Conservation (phyloP, 2,888 invertebrate species). For the Holacanthella duospinosa region DNA sequence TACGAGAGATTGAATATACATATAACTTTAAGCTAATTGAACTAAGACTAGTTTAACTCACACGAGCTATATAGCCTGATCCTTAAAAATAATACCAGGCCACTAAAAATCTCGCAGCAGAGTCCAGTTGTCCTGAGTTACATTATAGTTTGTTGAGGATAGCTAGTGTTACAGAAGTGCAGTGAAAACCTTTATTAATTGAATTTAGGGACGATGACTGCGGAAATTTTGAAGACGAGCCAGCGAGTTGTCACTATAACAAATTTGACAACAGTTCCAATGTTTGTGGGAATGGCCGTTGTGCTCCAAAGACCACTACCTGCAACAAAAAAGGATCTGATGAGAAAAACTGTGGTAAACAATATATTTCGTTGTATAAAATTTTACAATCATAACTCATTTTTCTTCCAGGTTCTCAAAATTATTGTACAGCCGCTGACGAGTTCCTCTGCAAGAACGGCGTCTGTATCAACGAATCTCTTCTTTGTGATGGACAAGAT, state of each 20-base stretch:
- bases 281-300: conserved; percentile 60
- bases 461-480: conserved; percentile 56
- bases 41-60: too few relatives aligned
- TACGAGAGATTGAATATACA: too few relatives aligned
- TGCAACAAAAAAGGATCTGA: conserved; percentile 68
- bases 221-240: conserved; percentile 38
- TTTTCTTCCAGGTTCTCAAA: conserved; percentile 30
- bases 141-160: too few relatives aligned
- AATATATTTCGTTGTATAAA: neutral
- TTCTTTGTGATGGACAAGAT: conserved; percentile 59
- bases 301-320: conserved; percentile 60
- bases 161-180: too few relatives aligned
- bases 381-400: too few relatives aligned
- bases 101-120: too few relatives aligned
- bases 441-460: conserved; percentile 60
- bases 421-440: conserved; percentile 42
- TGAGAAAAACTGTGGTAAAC: conserved; percentile 45
- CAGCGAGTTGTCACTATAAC: conserved; percentile 29
- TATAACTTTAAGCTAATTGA: too few relatives aligned
- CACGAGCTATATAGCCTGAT: too few relatives aligned
- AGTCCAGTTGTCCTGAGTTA: too few relatives aligned
- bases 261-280: conserved; percentile 40
- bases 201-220: conserved; percentile 43
- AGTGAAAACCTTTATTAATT: neutral
- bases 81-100: too few relatives aligned